phyloP scores from a whole-genome alignment of 1,140 invertebrate genomes.

The Sesamia nonagrioides region DNA sequence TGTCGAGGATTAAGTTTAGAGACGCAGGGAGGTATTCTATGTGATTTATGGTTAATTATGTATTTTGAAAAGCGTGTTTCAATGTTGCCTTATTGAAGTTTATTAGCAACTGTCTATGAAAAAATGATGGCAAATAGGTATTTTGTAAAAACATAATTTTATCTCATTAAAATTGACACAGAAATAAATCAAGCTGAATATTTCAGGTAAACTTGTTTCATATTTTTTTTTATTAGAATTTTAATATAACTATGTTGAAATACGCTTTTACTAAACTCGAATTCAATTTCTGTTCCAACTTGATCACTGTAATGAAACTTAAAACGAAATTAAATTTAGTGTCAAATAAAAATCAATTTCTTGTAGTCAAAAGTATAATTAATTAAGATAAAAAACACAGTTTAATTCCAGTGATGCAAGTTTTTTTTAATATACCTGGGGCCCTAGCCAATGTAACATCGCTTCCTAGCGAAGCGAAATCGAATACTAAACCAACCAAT shows the following conservation, averaged over 20 bases:
- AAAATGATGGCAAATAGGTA: no score
- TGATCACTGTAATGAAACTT: slow-evolving; percentile 28
- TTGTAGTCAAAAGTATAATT: slow-evolving; percentile 41
- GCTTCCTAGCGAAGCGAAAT: no score
- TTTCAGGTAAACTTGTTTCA: neutral
- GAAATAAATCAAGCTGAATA: no score
- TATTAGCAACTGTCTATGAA: no score
- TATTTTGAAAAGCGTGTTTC: slow-evolving; percentile 4
- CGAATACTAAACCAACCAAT: no score
- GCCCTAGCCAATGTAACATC: no score
- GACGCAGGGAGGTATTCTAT: slow-evolving; percentile 30
- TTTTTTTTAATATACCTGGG: no score
- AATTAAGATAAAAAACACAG: slow-evolving; percentile 9
- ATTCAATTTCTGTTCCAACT: neutral
- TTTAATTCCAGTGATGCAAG: slow-evolving; percentile 41
- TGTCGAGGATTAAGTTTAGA: slow-evolving; percentile 1
- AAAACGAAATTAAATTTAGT: slow-evolving; percentile 40
- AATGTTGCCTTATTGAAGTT: slow-evolving; percentile 1
- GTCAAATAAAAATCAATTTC: slow-evolving; percentile 31
- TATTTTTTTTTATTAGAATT: neutral
- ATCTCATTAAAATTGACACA: no score
- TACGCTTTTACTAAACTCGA: slow-evolving; percentile 4
- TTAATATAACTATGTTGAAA: neutral
- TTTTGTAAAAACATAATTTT: no score
- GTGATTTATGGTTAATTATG: slow-evolving; percentile 32